phyloP scores from a whole-genome alignment of 2,797 vertebrate genomes.

The Enteromius thamalakanensis region DNA sequence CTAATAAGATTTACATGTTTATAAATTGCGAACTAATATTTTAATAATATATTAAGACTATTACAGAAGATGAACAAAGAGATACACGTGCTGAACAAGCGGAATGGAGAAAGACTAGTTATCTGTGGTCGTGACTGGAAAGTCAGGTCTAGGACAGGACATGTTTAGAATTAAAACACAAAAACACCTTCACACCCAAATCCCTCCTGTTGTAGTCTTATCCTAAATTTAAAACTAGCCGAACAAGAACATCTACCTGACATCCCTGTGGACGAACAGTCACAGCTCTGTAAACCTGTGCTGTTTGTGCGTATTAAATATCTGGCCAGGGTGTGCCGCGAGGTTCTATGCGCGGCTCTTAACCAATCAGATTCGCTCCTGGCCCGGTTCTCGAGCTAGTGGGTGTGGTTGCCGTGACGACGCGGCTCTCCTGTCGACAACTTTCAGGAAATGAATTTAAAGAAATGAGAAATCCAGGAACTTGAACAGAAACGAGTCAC shows the following conservation, averaged over 20 bases:
- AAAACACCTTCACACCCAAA: conserved; percentile 23
- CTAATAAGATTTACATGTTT: not conserved
- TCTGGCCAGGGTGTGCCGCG: conserved; percentile 19
- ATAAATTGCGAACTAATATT: not conserved
- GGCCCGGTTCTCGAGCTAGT: conserved; percentile 32
- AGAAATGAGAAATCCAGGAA: conserved; percentile 58
- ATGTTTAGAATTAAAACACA: not conserved
- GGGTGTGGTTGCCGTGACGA: conserved; percentile 74
- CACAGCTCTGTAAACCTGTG: not conserved
- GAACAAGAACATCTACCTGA: conserved; percentile 32
- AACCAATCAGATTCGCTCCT: conserved; percentile 40
- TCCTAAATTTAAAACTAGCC: conserved; percentile 23
- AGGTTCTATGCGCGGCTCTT: not conserved
- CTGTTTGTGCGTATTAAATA: not conserved
- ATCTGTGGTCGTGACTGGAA: conserved; percentile 10
- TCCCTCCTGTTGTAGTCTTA: not conserved
- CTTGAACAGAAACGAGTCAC: conserved; percentile 46
- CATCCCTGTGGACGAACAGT: not conserved
- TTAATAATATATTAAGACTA: not conserved
- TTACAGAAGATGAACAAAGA: not conserved
- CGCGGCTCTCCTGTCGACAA: conserved; percentile 76
- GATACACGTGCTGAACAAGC: not conserved
- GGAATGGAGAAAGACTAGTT: conserved; percentile 15
- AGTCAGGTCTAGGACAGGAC: not conserved
- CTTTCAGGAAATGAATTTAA: conserved; percentile 68